These are phyloP conservation scores for Gallinago solitaria DNA, from an alignment of 2,797 vertebrate species.

Conservation along the genomic window DNA sequence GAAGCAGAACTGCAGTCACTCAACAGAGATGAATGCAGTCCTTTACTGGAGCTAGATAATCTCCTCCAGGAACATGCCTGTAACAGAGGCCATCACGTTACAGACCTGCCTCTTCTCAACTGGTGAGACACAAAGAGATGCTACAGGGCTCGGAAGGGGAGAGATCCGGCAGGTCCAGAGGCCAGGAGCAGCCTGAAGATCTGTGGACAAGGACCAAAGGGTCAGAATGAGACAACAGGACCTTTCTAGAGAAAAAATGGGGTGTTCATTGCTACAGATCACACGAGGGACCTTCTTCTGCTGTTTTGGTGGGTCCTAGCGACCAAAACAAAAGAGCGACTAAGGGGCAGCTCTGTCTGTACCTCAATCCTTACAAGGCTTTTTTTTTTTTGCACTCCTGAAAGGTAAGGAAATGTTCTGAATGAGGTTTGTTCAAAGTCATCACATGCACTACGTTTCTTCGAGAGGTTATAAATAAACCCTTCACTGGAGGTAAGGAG, in stretches of 20 bases:
- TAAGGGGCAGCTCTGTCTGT: not conserved
- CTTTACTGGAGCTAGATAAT: not conserved
- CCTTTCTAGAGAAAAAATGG: not conserved
- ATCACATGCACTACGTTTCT: not conserved
- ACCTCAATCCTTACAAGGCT: not conserved
- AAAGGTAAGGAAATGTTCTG: not conserved
- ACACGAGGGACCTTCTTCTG: not conserved
- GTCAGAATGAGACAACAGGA: not conserved
- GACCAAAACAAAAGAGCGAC: not conserved
- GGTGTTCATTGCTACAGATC: not conserved
- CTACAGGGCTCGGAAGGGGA: not conserved
- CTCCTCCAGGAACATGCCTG: not conserved
- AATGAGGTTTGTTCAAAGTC: not conserved
- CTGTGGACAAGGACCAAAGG: not conserved
- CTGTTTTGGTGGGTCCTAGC: not conserved
- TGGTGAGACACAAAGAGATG: not conserved
- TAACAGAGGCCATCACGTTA: not conserved
- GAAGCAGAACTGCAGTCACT: not conserved
- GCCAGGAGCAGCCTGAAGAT: not conserved
- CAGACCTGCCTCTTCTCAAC: not conserved
- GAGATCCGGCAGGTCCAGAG: not conserved
- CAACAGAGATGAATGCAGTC: not conserved
- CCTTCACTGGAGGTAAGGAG: conserved; percentile 46
- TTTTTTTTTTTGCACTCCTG: not conserved
- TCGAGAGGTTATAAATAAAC: conserved; percentile 52